Evolutionary conservation across 2,888 invertebrate genomes (phyloP), one percentile per base, ranked within the genome.

Genomic region (Dusona sp.): DNA sequence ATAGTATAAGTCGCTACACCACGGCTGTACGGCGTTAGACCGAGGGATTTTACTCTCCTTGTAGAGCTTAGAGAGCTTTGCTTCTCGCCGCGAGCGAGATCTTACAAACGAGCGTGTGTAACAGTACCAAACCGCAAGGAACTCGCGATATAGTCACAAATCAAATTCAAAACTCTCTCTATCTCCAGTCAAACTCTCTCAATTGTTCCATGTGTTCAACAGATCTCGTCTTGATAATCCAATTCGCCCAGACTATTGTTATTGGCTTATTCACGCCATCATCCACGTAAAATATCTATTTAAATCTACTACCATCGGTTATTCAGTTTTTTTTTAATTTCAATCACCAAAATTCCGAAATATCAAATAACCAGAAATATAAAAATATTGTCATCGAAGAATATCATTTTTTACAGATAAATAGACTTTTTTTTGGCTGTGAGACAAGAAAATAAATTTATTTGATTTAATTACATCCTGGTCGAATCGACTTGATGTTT

Each of bases 41-140:
- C 36, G 33, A 79, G 79, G 70, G 79, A 70, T 79, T 25, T 54
- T 68, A 16, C 48, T 73, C 83, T 65, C 67, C 70, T 79, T 79
- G 74, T 79, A 61, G 65, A 61, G 75, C 51, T 80, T 65, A 72
- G 9, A 38, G 25, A 61, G 61, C 25, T 57, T 42, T 57, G 73
- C 16, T 38, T 57, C 22, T 54, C 61, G 42, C 74, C 7, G 4
- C 19, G 45, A 42, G 45, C 11, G 19, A 19, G 42, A 74, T 42
- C 16, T 29, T 19, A 2, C 45, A 36, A 73, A 6, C n/a, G 38
- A 75, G 33, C 33, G 19, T 64, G 45, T 48, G 64, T 42, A 57
- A 61, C 74, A 29, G n/a, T n/a, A 29, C 25, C 61, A 61, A 75
- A 75, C 75, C 64, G 75, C 75, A 29, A 45, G 11, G 48, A 48